Percentiles rank a stretch among this genome's conserved stretches.
Evolutionary conservation across 2,888 invertebrate genomes (phyloP).

Genomic region (Habrosyne pyritoides): DNA sequence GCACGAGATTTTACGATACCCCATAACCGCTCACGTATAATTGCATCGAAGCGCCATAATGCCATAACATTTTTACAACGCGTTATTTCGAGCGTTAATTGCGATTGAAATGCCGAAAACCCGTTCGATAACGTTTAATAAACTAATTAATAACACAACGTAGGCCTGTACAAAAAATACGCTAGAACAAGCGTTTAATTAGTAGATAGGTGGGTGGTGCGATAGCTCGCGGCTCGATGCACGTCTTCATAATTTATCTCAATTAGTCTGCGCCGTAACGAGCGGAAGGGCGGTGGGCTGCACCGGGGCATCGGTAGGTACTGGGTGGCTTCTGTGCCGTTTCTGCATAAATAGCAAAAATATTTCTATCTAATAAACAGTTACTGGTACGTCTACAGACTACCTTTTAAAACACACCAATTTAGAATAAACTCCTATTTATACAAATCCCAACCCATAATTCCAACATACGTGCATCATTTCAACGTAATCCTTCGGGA

Average conservation of each 20-base stretch:
- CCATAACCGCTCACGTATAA: slow-evolving; percentile 56
- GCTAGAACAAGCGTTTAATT: slow-evolving; percentile 59
- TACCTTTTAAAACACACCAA: too few relatives aligned
- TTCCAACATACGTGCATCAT: too few relatives aligned
- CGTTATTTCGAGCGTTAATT: slow-evolving; percentile 53
- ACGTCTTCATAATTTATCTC: slow-evolving; percentile 81
- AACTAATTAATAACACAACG: slow-evolving; percentile 52
- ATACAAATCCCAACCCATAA: neutral
- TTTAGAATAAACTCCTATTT: too few relatives aligned
- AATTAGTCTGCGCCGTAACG: slow-evolving; percentile 76
- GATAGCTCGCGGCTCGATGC: slow-evolving; percentile 68
- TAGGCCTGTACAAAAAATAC: slow-evolving; percentile 43
- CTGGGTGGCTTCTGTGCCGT: slow-evolving; percentile 30
- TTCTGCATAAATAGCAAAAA: neutral
- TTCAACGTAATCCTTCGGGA: too few relatives aligned
- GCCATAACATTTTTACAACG: slow-evolving; percentile 45
- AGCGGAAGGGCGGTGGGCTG: slow-evolving; percentile 67
- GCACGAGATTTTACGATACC: slow-evolving; percentile 54
- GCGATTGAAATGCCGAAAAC: slow-evolving; percentile 49
- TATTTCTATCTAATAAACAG: neutral
- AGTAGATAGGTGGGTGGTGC: slow-evolving; percentile 50
- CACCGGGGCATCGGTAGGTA: slow-evolving; percentile 19
- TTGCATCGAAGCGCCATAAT: slow-evolving; percentile 49
- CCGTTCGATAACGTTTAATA: slow-evolving; percentile 41
- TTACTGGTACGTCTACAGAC: too few relatives aligned